phyloP scores from a whole-genome alignment of 2,113 vertebrate genomes.

The Chascanopsetta lugubris region DNA sequence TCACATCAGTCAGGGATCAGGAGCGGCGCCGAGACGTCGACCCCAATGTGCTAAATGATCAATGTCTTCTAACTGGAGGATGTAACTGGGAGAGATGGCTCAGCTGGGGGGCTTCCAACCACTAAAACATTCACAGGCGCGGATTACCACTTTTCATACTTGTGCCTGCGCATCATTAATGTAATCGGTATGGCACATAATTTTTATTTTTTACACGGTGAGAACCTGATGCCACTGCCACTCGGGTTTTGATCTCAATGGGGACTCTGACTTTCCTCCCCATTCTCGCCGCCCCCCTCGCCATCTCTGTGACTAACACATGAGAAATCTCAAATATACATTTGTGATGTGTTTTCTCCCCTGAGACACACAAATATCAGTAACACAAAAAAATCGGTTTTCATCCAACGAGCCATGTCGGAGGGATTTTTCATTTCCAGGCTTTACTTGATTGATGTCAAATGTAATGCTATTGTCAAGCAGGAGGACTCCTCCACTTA shows the following conservation, averaged over 20 bases:
- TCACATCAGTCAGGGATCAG: background rate
- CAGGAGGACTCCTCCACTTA: background rate
- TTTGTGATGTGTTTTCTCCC: background rate
- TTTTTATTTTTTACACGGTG: background rate
- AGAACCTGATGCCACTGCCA: background rate
- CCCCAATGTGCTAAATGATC: background rate
- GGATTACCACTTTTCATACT: background rate
- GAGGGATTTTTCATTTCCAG: background rate
- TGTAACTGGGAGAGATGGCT: background rate
- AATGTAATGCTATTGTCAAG: slow-evolving; percentile 2
- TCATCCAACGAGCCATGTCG: no score
- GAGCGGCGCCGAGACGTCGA: background rate
- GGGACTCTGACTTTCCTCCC: background rate
- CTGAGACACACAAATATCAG: background rate
- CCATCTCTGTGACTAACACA: no score
- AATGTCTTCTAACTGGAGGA: background rate
- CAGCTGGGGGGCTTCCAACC: background rate
- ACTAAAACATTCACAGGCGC: background rate
- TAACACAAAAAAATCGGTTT: background rate
- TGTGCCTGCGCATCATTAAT: background rate
- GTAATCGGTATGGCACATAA: background rate
- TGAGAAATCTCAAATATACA: background rate
- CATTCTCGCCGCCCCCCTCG: background rate
- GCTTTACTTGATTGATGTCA: background rate
- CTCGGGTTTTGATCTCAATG: background rate